Evolutionary conservation across 2,113 vertebrate genomes (phyloP).

Genomic region (Progne subis): DNA sequence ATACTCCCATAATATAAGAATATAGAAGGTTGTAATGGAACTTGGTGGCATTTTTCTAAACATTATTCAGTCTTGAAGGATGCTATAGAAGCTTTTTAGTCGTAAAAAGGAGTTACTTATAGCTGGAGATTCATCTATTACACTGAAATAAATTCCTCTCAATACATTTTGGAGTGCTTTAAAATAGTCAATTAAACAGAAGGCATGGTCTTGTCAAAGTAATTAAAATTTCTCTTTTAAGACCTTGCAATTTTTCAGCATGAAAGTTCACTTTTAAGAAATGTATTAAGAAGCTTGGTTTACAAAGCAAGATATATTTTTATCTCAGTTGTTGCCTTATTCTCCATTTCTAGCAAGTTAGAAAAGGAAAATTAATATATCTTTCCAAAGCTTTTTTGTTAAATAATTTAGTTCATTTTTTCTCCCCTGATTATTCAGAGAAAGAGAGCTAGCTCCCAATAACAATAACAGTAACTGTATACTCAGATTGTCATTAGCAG

Average conservation of each 20-base stretch:
- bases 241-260: slow-evolving; percentile 21
- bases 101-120: background rate
- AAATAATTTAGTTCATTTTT: background rate
- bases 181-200: background rate
- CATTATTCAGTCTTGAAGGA: background rate
- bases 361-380: slow-evolving; percentile 29
- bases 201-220: background rate
- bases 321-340: slow-evolving; percentile 65
- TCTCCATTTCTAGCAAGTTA: slow-evolving; percentile 45
- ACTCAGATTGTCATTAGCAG: background rate
- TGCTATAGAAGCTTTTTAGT: background rate
- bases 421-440: background rate
- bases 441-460: background rate
- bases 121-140: background rate
- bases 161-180: background rate
- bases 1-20: background rate
- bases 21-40: background rate
- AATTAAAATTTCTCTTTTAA: slow-evolving; percentile 21
- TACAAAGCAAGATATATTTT: slow-evolving; percentile 42
- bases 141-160: background rate
- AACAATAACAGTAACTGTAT: background rate
- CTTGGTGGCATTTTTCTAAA: slow-evolving; percentile 1
- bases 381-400: slow-evolving; percentile 28
- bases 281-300: background rate
- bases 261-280: slow-evolving; percentile 49